phyloP scores from a whole-genome alignment of 2,888 invertebrate species.

The Cataglyphis rosenhaueri region DNA sequence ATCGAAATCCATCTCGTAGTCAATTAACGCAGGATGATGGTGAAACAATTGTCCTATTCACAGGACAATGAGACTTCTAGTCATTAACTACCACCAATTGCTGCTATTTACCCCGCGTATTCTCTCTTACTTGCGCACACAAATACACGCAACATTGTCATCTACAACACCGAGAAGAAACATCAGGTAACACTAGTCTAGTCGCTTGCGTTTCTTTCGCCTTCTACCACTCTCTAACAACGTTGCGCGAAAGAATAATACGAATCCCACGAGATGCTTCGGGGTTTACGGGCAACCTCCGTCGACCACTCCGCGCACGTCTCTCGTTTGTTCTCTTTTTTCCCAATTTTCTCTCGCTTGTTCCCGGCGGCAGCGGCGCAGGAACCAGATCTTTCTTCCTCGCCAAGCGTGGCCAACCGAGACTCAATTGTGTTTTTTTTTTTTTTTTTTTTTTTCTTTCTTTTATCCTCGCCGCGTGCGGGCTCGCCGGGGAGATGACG shows the following conservation, averaged over 20 bases:
- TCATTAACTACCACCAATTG: conserved; percentile 71
- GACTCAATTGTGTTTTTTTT: conserved; percentile 69
- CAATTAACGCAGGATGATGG: background rate
- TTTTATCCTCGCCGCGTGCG: conserved; percentile 28
- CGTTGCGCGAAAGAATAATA: conserved; percentile 71
- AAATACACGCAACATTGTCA: conserved; percentile 34
- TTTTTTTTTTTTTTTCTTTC: conserved; percentile 64
- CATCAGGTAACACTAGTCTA: conserved; percentile 5
- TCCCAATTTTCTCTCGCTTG: conserved; percentile 34
- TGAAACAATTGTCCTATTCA: conserved; percentile 27
- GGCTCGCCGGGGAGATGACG: background rate
- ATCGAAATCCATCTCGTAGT: background rate
- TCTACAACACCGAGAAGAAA: conserved; percentile 17
- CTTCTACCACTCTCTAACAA: conserved; percentile 62
- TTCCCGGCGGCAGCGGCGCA: conserved; percentile 32
- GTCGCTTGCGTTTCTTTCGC: conserved; percentile 40
- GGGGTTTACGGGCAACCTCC: conserved; percentile 64
- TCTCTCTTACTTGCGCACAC: conserved; percentile 43
- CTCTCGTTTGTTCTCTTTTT: conserved; percentile 36
- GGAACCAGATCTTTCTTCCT: conserved; percentile 25
- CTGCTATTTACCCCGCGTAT: conserved; percentile 42
- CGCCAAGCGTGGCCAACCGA: conserved; percentile 32
- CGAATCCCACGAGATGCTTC: conserved; percentile 70
- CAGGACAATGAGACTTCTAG: conserved; percentile 55
- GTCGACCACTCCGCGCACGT: background rate